A percentile compares a stretch with the other conserved stretches of the same genome.
Conservation (phyloP, 2,797 vertebrate species). For the Malurus splendens region DNA sequence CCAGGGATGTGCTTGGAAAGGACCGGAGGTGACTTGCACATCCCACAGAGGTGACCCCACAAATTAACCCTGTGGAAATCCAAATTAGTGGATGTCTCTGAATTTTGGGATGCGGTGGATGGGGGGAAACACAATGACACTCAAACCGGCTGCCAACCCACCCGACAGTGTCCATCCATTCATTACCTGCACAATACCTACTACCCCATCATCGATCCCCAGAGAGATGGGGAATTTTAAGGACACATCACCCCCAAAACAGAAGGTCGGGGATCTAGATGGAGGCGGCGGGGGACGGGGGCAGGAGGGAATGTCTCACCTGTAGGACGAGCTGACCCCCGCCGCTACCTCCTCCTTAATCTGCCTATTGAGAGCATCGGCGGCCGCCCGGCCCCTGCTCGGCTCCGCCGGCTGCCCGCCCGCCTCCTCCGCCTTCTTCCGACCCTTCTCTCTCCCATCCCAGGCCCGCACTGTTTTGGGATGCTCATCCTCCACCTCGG, state of each 20-base stretch:
- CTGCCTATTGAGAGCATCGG: slow-evolving; percentile 90
- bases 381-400: slow-evolving; percentile 77
- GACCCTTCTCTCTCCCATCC: slow-evolving; percentile 19
- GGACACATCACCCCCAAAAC: not conserved
- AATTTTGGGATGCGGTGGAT: not conserved
- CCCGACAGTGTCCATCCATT: accelerated
- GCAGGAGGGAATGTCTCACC: slow-evolving; percentile 65
- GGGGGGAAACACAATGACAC: not conserved
- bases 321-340: slow-evolving; percentile 83
- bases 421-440: slow-evolving; percentile 31
- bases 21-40: too few relatives aligned
- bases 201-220: not conserved
- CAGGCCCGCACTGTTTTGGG: slow-evolving; percentile 43
- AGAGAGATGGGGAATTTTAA: not conserved
- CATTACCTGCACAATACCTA: not conserved
- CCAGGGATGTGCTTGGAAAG: not conserved
- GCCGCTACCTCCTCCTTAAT: slow-evolving; percentile 85
- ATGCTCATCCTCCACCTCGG: slow-evolving; percentile 53
- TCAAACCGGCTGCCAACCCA: not conserved
- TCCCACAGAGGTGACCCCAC: not conserved
- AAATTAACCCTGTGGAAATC: not conserved
- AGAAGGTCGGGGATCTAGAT: not conserved
- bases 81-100: not conserved
- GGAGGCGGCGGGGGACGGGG: not conserved
- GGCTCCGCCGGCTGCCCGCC: slow-evolving; percentile 59